Evolutionary conservation across 1,140 invertebrate species (phyloP), one percentile per base, ranked within the genome.

Genomic region (Eupeodes corollae): DNA sequence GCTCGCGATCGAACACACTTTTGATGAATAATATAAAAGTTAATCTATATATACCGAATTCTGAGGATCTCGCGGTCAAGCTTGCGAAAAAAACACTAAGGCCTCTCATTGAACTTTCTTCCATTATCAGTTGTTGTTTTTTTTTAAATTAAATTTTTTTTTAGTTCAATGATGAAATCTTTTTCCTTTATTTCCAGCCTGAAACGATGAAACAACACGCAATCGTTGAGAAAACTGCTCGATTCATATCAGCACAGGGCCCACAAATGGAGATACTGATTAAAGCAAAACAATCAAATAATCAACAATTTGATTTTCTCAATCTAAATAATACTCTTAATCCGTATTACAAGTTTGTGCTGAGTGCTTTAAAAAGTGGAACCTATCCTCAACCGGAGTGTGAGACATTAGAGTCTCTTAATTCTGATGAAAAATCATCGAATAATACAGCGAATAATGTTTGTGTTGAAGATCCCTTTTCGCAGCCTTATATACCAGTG

Each of bases 181-280:
- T n/a, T 3, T 46, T 26, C 21, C 21, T 47, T 30, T 55, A 43
- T 44, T 54, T 56, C 57, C 67, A 97, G 90, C 95, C 95, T n/a
- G 80, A 84, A 52, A 89, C 84, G 6, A 79, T 86, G 57, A 98
- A 97, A 63, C 77, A 88, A 54, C 90, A 96, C 70, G 83, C 87
- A 5, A 90, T 97, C 44, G 97, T 99, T 59, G 91, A 95, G 63
- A 97, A 94, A 72, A 99, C 96, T 1, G 93, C 95, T 0, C 72
- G 82, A 42, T 98, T 98, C 72, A 91, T 99, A 52, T 84, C 86
- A 49, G 75, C 79, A 38, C 93, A 98, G 68, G 95, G 94, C 1
- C 75, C 82, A 30, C 96, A 99, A 73, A 97, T 98, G 93, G 95
- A 99, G 73, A 96, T 99, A 45, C 75, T 98, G 0, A 83, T 99